Base-by-base conservation (phyloP, 2,888 invertebrate species). In the Hecatera dysodea region DNA sequence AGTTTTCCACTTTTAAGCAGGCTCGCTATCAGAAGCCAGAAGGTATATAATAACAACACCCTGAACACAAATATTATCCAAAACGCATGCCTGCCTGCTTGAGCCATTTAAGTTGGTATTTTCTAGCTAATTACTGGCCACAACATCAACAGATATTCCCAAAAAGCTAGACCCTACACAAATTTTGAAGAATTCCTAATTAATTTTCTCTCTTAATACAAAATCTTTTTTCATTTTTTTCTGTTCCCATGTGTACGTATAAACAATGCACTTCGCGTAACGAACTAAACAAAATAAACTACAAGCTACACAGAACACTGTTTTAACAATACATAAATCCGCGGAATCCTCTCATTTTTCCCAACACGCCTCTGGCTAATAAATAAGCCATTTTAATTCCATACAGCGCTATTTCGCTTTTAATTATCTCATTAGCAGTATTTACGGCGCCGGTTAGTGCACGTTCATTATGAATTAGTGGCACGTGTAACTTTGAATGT, bases 391-490 rank as follows among this genome's bases (percentile, higher is more conserved):
- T 72, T 83, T 81, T 66, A 76, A 81, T 81, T 76, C 81, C 69
- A 77, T 67, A 76, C 69, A 59, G 65, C 71, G 68, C 62, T 81
- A 68, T 81, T 76, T 70, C 42, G 75, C 67, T 70, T 80, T 81
- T 83, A 81, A 81, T 83, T 81, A 81, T 81, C 81, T 81, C 84
- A 83, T 81, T 81, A 83, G 65, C 50, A 69, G 72, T 83, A 81
- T 81, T 39, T 83, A 81, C 62, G 59, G 68, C 62, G 33, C 67
- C 66, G 61, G 77, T 81, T 69, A 83, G 84, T 65, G 84, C 84
- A 48, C 77, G 76, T 67, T 76, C 65, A 67, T 81, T 75, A 72
- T 81, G 77, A 81, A 66, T 81, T 81, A 81, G 81, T 72, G 48
- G 77, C 63, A 75, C 81, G 81, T 80, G 83, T 68, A 48, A 55